These are phyloP conservation scores for Syrmaticus mikado DNA, from an alignment of 2,113 vertebrate species.

Conservation along the genomic window DNA sequence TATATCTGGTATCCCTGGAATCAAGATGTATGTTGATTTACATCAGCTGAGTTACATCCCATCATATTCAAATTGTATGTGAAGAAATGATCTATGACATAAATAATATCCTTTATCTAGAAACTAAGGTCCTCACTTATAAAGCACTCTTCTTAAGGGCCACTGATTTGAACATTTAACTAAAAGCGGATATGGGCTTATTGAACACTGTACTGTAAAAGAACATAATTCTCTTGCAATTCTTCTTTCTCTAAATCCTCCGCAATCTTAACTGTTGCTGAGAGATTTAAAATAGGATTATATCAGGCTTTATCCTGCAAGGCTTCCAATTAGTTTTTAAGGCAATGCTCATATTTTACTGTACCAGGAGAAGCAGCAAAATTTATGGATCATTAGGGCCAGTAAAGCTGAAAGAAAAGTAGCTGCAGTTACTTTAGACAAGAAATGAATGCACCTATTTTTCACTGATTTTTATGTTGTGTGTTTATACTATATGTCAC, in stretches of 20 bases:
- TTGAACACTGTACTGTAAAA: background rate
- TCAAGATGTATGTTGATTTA: background rate
- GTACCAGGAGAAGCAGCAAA: constrained; percentile 16
- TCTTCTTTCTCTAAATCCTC: background rate
- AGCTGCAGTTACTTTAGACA: constrained; percentile 19
- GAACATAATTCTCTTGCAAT: background rate
- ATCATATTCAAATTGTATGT: background rate
- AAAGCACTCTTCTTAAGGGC: background rate
- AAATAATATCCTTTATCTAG: background rate
- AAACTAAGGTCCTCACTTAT: background rate
- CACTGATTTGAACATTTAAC: background rate
- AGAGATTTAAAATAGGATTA: constrained; percentile 45
- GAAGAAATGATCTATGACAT: background rate
- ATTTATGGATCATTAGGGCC: constrained; percentile 59
- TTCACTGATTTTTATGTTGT: constrained; percentile 34
- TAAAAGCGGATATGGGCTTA: background rate
- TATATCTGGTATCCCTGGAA: background rate
- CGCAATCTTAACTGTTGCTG: background rate
- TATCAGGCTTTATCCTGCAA: constrained; percentile 34
- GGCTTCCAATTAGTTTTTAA: constrained; percentile 62
- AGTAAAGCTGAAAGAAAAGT: constrained; percentile 42
- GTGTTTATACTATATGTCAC: background rate
- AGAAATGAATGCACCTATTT: constrained; percentile 24
- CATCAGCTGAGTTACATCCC: background rate
- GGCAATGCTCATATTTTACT: constrained; percentile 36